Conservation (phyloP, 2,797 vertebrate genomes). For the Octomys mimax region DNA sequence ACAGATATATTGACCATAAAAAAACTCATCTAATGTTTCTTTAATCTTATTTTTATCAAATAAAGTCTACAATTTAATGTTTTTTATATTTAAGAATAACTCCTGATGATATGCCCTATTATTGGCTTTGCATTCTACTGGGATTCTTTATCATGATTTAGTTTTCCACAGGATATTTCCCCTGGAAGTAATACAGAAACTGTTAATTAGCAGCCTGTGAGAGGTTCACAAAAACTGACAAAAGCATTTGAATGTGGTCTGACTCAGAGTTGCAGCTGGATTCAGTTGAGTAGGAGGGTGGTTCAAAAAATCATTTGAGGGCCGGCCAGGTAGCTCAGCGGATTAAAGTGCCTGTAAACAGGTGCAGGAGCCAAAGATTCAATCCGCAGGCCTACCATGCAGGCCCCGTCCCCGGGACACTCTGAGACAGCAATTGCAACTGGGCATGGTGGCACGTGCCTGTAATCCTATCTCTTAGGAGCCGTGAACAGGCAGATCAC, state of each 20-base stretch:
- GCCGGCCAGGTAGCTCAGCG: too few relatives aligned
- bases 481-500: too few relatives aligned
- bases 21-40: not conserved
- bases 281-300: constrained; percentile 46
- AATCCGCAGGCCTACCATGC: too few relatives aligned
- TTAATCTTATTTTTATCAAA: constrained; percentile 1
- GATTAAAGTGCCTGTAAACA: too few relatives aligned
- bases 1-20: not conserved
- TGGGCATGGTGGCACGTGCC: too few relatives aligned
- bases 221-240: constrained; percentile 69
- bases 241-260: constrained; percentile 64
- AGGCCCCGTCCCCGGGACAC: too few relatives aligned
- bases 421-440: too few relatives aligned
- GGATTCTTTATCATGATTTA: constrained; percentile 48
- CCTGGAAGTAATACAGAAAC: constrained; percentile 35
- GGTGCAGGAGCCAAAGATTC: too few relatives aligned
- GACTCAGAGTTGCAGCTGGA: constrained; percentile 68
- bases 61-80: not conserved
- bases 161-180: constrained; percentile 40
- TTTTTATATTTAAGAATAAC: not conserved
- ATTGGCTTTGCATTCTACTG: not conserved
- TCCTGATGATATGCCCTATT: accelerated
- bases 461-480: too few relatives aligned
- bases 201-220: constrained; percentile 57
- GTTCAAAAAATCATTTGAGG: constrained; percentile 34